These are phyloP conservation scores for Dryobates pubescens DNA, from an alignment of 2,797 vertebrate genomes.

Conservation along the genomic window DNA sequence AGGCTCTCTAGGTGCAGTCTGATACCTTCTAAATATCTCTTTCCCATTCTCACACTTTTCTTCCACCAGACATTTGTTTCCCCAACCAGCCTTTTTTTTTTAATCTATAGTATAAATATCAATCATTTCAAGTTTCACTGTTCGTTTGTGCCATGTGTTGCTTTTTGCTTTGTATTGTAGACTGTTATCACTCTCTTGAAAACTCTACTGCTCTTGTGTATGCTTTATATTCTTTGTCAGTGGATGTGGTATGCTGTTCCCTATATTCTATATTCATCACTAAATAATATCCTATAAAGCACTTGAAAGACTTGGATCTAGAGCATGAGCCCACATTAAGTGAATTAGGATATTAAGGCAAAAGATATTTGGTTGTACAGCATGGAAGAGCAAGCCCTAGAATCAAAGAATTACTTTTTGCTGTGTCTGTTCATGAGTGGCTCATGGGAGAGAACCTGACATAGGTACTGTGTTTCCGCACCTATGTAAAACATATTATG, in stretches of 20 bases:
- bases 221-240: neutral
- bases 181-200: neutral
- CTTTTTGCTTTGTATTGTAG: neutral
- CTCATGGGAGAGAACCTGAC: neutral
- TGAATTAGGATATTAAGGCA: neutral
- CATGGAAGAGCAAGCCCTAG: neutral
- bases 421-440: neutral
- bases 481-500: neutral
- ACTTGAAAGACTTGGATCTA: neutral
- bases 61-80: neutral
- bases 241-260: neutral
- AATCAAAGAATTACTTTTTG: neutral
- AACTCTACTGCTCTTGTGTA: neutral
- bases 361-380: neutral
- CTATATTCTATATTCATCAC: neutral
- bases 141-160: neutral
- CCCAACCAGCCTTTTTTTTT: neutral
- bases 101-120: neutral
- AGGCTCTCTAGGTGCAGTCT: neutral
- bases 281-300: neutral
- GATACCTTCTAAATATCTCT: neutral
- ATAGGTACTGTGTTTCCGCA: neutral
- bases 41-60: neutral
- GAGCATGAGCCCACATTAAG: neutral
- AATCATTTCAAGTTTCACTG: neutral